A percentile compares a stretch with the other conserved stretches of the same genome.
These are phyloP conservation scores for Stichopus horrens DNA, from an alignment of 53 echinoderm and acorn worm genomes.

Conservation along the genomic window DNA sequence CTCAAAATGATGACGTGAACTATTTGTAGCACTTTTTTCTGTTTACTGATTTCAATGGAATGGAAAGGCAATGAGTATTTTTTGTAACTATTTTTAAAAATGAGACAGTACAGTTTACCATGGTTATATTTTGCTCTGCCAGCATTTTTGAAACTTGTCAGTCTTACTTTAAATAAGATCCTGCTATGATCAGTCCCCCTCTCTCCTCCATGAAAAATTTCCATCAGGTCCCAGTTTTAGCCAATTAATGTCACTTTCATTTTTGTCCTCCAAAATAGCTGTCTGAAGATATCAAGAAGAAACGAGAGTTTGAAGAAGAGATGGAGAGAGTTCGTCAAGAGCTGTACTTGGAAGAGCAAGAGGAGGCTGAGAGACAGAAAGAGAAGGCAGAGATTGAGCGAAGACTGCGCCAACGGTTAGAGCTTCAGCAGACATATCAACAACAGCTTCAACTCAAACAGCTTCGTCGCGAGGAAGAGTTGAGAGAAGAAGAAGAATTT, in stretches of 20 bases:
- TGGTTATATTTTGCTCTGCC: too few species aligned
- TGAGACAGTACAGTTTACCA: too few species aligned
- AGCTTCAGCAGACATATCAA: conserved; percentile 80
- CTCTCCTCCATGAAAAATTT: too few species aligned
- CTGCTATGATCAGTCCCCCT: background rate
- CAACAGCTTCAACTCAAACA: conserved; percentile 91
- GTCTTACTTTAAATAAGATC: too few species aligned
- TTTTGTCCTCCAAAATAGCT: conserved; percentile 58
- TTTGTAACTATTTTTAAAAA: too few species aligned
- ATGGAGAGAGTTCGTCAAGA: conserved; percentile 90
- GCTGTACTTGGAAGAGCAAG: conserved; percentile 92
- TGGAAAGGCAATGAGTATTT: too few species aligned
- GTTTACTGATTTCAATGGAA: too few species aligned
- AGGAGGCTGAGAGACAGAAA: conserved; percentile 84
- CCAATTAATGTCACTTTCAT: background rate
- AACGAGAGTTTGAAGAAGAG: conserved; percentile 90
- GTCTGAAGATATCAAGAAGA: conserved; percentile 75
- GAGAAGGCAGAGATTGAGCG: conserved; percentile 79
- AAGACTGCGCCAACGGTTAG: conserved; percentile 83
- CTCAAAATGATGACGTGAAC: too few species aligned
- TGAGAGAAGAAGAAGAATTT: conserved; percentile 89
- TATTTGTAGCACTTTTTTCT: too few species aligned
- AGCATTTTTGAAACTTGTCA: too few species aligned
- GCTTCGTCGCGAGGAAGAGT: conserved; percentile 65
- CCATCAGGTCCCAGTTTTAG: background rate